Conservation (phyloP, 2,888 invertebrate species). For the Xylota segnis region DNA sequence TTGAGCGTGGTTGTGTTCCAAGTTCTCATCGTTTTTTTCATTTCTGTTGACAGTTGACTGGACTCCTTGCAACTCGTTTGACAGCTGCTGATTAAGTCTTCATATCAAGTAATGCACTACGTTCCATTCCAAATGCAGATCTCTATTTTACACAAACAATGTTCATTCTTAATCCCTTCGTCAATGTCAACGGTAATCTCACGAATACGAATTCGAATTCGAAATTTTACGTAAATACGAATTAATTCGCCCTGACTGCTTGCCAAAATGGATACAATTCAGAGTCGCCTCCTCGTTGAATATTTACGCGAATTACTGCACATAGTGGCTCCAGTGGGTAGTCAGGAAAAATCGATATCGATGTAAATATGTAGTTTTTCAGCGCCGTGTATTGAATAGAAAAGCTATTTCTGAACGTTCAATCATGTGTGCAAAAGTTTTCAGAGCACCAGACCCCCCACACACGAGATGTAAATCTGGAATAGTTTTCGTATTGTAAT, state of each 20-base stretch:
- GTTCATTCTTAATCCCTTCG: constrained; percentile 1
- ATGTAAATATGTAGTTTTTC: constrained; percentile 17
- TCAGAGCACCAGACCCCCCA: neutral
- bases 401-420: constrained; percentile 25
- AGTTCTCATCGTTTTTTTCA: too few relatives aligned
- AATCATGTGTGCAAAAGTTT: constrained; percentile 13
- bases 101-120: too few relatives aligned
- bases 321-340: neutral
- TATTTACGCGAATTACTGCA: constrained; percentile 1
- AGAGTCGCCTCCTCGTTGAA: neutral
- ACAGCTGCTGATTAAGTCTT: too few relatives aligned
- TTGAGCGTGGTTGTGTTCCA: too few relatives aligned
- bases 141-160: neutral
- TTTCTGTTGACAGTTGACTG: too few relatives aligned
- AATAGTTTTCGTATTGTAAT: constrained; percentile 22
- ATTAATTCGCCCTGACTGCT: neutral
- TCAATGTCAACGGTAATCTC: neutral
- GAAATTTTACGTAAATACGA: neutral
- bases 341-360: constrained; percentile 13
- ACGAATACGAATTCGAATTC: neutral
- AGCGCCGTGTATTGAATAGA: neutral
- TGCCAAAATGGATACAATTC: neutral
- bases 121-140: too few relatives aligned
- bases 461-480: constrained; percentile 13
- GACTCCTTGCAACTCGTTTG: too few relatives aligned